Percentiles rank a stretch among this genome's conserved stretches.
Conservation (phyloP, 2,113 vertebrate genomes). For the Actinemys pallida region DNA sequence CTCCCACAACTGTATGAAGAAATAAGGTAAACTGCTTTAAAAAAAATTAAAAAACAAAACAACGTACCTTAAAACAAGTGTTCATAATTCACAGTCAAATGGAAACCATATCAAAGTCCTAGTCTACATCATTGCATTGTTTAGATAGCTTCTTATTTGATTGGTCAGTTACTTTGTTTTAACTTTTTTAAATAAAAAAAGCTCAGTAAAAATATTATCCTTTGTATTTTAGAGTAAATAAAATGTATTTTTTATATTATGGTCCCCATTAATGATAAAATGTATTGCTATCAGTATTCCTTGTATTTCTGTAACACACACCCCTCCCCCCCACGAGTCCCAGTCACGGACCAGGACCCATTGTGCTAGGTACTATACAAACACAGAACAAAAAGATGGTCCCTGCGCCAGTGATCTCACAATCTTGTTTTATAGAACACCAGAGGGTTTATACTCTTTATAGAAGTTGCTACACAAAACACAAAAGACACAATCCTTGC, state of each 20-base stretch:
- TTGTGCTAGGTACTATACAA: neutral
- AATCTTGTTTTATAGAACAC: neutral
- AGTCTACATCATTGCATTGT: neutral
- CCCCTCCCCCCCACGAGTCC: too few species aligned
- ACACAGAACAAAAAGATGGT: neutral
- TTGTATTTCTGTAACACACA: too few species aligned
- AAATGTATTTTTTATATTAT: neutral
- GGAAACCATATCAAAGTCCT: neutral
- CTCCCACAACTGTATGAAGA: neutral
- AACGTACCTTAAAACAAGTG: neutral
- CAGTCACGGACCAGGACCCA: neutral
- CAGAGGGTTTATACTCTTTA: neutral
- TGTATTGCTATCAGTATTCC: neutral
- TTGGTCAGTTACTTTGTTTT: neutral
- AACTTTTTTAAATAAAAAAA: conserved; percentile 48
- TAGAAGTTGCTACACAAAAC: neutral
- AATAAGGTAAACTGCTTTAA: neutral
- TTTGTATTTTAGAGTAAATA: neutral
- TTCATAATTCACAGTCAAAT: neutral
- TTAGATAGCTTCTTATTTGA: neutral
- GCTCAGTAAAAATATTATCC: too few species aligned
- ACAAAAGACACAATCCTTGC: neutral
- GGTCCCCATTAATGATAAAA: neutral
- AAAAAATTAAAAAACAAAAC: conserved; percentile 36
- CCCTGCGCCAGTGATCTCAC: neutral